Evolutionary conservation across 2,888 invertebrate species (phyloP), one percentile per base, ranked within the genome.

Genomic region (Lacanobia oleracea): DNA sequence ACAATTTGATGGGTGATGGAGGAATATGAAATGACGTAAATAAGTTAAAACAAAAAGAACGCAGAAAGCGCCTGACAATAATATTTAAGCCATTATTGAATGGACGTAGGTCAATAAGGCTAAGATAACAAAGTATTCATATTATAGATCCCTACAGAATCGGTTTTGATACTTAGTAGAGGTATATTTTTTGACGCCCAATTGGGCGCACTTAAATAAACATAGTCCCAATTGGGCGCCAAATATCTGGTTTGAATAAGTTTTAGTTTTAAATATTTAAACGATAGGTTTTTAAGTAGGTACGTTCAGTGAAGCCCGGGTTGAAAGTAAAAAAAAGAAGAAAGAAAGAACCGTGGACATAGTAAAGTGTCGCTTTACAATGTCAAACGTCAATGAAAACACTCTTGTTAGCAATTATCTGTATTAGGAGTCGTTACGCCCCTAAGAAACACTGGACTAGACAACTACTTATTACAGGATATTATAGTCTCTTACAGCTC

Each of bases 141-240:
- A 50, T 50, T n/a, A 50, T 4, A 7, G 8, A 7, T 2, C 9
- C n/a, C n/a, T 50, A 50, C n/a, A 50, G 50, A n/a, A 2, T 50
- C 50, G 14, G n/a, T 27, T n/a, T 50, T 48, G 18, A 18, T 48
- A n/a, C n/a, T 50, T 5, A n/a, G n/a, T 8, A 1, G 50, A 50
- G 7, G 1, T 50, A n/a, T 50, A 18, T 8, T 67, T n/a, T 67
- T 69, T 27, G 40, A 60, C 43, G 37, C 60, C 60, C 45, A 21
- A 67, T 12, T 57, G 18, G 45, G 54, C 7, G 23, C 27, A 21
- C 12, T 37, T 8, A 37, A 64, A 18, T 37, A 9, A 9, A 45
- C n/a, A 45, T 43, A 16, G 33, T 10, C 53, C 27, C n/a, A 53
- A 45, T 48, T 54, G 59, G 51, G 60, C 45, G 53, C 48, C 37